Percentiles rank a stretch among this genome's conserved stretches.
Conservation (phyloP, 2,888 invertebrate species). For the Eumacrocentrus americanus region DNA sequence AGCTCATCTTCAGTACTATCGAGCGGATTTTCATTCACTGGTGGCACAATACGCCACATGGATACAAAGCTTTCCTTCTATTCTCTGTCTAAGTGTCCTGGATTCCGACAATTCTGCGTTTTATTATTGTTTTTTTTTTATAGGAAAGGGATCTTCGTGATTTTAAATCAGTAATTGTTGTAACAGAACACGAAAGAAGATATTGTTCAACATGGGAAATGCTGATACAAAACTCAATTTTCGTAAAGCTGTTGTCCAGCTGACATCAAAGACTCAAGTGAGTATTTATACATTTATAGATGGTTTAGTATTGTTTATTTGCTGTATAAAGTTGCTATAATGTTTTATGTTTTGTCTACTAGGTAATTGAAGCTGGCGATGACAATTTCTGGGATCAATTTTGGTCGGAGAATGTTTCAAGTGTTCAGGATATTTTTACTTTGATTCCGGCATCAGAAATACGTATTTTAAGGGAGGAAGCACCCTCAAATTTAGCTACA, state of each 20-base stretch:
- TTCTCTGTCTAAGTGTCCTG: background rate
- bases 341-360: too few relatives aligned
- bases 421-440: constrained; percentile 95
- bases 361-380: constrained; percentile 91
- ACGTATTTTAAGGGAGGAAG: constrained; percentile 82
- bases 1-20: constrained; percentile 18
- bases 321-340: too few relatives aligned
- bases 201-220: constrained; percentile 84
- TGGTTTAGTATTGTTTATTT: constrained; percentile 3
- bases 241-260: constrained; percentile 95
- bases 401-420: constrained; percentile 95
- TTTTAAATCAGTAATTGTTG: too few relatives aligned
- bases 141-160: background rate
- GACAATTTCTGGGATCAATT: constrained; percentile 99
- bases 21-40: constrained; percentile 11
- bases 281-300: constrained; percentile 31
- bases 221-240: constrained; percentile 98
- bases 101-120: too few relatives aligned
- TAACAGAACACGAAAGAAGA: background rate
- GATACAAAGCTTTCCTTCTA: background rate
- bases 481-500: constrained; percentile 95
- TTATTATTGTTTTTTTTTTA: background rate
- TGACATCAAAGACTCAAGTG: constrained; percentile 96
- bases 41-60: background rate
- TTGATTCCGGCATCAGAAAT: constrained; percentile 95